Evolutionary conservation across 2,888 invertebrate genomes (phyloP), one percentile per base, ranked within the genome.

Genomic region (Drosophila anomalipes): DNA sequence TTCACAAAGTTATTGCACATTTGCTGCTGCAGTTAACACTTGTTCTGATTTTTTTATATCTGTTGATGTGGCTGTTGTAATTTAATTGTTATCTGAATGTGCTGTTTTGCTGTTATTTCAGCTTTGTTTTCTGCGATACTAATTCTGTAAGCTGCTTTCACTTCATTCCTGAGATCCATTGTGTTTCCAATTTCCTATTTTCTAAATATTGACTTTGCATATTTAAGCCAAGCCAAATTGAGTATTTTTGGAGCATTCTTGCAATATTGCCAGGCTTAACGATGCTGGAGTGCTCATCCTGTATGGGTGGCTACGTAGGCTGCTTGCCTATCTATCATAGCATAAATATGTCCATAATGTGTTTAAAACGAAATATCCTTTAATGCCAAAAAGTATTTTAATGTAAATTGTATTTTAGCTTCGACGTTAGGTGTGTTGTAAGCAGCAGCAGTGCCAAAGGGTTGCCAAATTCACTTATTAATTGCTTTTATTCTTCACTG

Each of bases 1-100:
- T 77, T 64, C 57, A 28, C 54, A 73, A 73, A 74, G 73, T 81
- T 86, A 89, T 76, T 74, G 74, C 85, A 77, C 79, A 86, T 81
- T 86, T 79, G 70, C 74, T 79, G 71, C 74, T 76, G 87, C 81
- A 79, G 73, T 81, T 86, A 81, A 81, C 85, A 86, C 82, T 74
- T 75, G 81, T 70, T 73, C 64, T 65, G 74, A 66, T 64, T 65
- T 69, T 64, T 65, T 69, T 57, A 56, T 75, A 51, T 69, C 39
- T 33, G 16, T 41, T 56, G 30, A 26, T 37, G 19, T 5, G 39
- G 9, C 7, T 69, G 51, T 58, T 74, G 73, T 65, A 65, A 74
- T 87, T 81, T 87, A 81, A 85, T 90, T 87, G 82, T 75, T 77
- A 70, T 73, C 70, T 73, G 59, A 69, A 73, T 66, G 51, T 69